Evolutionary conservation across 2,888 invertebrate species (phyloP), one percentile per base, ranked within the genome.

Genomic region (Lithophane semibrunnea): DNA sequence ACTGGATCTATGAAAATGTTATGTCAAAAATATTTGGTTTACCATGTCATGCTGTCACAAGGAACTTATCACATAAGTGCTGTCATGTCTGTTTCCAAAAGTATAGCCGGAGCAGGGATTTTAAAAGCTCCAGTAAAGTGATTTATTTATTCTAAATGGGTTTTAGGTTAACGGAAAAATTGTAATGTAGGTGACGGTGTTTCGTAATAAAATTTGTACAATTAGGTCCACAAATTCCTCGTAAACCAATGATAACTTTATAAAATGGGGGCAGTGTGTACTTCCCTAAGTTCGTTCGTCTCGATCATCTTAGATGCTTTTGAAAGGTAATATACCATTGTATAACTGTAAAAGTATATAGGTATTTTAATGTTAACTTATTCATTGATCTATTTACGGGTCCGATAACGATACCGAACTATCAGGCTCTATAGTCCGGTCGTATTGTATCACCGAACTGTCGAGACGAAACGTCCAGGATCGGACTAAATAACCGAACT

Each of bases 251-350:
- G 88, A 81, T 90, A 75, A 76, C 69, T 79, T 64, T 79, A 74
- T 85, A 93, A 92, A 92, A 96, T 96, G 96, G 96, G 96, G 83
- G 95, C 94, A 89, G 93, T 95, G 70, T 94, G 94, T 87, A 95
- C 94, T 91, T 94, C 95, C 49, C 76, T 96, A 54, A 92, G 94
- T 91, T 93, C 95, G 52, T 95, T 95, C 82, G 87, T 95, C 65
- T 95, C 95, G 29, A 92, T 94, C 67, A 81, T 94, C 47, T 85
- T 96, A 90, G 92, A 96, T 91, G 94, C 96, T 54, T 86, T 93
- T 64, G 96, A 96, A 91, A 94, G 95, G 96, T 95, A 92, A 1
- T 37, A 3, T n/a, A 56, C 9, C 18, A 58, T 13, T 54, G 13
- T 44, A 49, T 52, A 47, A 21, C 37, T 60, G 4, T 58, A 29